Evolutionary conservation across 2,888 invertebrate genomes (phyloP).

Genomic region (Steromphala cineraria): DNA sequence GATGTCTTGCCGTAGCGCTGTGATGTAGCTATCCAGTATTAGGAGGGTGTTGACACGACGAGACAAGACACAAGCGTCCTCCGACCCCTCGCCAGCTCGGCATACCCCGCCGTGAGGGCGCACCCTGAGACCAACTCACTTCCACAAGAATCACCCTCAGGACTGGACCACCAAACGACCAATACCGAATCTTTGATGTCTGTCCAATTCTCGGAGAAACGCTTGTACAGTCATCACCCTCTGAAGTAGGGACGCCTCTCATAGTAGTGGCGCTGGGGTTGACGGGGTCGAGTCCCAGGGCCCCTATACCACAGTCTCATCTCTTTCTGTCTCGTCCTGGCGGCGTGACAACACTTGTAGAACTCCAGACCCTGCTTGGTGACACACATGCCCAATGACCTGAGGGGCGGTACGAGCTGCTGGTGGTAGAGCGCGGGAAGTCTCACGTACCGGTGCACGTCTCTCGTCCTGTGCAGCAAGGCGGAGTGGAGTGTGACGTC

Average conservation of each 20-base stretch:
- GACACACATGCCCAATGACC: neutral
- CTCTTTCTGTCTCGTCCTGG: constrained; percentile 42
- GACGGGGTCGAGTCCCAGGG: neutral
- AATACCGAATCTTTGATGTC: no score
- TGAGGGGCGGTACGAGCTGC: neutral
- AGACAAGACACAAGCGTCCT: no score
- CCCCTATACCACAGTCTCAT: neutral
- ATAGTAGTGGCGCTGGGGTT: neutral
- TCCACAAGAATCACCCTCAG: no score
- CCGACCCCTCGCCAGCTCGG: no score
- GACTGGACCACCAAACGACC: no score
- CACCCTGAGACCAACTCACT: no score
- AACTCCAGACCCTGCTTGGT: constrained; percentile 44
- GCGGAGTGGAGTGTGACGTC: neutral
- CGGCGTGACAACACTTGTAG: constrained; percentile 66
- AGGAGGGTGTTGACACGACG: no score
- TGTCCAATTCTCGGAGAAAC: no score
- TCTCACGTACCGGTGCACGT: neutral
- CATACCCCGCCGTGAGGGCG: no score
- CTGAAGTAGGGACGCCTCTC: neutral
- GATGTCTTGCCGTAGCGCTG: no score
- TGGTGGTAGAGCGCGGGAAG: neutral
- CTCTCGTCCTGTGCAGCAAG: neutral
- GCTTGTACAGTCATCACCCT: neutral
- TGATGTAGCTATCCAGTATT: no score